A percentile compares a stretch with the other conserved stretches of the same genome.
These are phyloP conservation scores for Eidolon helvum DNA, from an alignment of 2,113 vertebrate genomes.

Conservation along the genomic window DNA sequence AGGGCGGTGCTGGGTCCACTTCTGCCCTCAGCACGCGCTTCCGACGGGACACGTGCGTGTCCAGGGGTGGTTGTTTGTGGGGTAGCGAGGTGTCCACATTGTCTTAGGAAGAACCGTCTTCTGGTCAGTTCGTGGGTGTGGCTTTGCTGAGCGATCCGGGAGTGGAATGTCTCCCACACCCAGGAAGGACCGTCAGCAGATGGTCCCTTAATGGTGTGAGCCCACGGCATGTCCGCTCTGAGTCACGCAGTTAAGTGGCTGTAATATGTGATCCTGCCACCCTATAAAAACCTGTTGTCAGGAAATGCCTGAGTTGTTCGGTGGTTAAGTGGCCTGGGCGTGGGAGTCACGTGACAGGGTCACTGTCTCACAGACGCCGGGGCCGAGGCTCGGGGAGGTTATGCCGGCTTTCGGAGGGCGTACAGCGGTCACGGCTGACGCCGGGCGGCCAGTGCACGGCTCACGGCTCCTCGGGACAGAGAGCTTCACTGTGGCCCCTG, in stretches of 20 bases:
- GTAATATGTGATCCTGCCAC: background rate
- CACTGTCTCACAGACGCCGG: background rate
- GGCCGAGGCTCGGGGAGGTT: background rate
- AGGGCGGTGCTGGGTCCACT: background rate
- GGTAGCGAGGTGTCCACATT: background rate
- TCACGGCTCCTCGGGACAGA: fast-evolving
- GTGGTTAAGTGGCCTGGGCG: too few species aligned
- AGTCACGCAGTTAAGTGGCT: background rate
- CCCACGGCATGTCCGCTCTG: background rate
- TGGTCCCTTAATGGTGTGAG: background rate
- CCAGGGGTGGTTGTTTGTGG: background rate
- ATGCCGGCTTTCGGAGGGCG: background rate
- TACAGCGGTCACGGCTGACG: background rate
- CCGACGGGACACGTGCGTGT: background rate
- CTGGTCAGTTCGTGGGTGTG: background rate
- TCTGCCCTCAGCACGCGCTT: background rate
- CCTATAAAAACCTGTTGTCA: background rate
- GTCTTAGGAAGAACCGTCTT: background rate
- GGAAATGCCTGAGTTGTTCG: background rate
- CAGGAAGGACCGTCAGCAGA: background rate
- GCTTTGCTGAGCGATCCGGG: background rate
- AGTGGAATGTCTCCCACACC: background rate
- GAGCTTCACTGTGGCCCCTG: background rate
- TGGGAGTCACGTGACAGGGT: background rate
- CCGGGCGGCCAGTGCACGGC: background rate